Percentiles rank a stretch among this genome's conserved stretches.
Conservation (phyloP, 2,888 invertebrate species). For the Hemicrepidius hirtus region DNA sequence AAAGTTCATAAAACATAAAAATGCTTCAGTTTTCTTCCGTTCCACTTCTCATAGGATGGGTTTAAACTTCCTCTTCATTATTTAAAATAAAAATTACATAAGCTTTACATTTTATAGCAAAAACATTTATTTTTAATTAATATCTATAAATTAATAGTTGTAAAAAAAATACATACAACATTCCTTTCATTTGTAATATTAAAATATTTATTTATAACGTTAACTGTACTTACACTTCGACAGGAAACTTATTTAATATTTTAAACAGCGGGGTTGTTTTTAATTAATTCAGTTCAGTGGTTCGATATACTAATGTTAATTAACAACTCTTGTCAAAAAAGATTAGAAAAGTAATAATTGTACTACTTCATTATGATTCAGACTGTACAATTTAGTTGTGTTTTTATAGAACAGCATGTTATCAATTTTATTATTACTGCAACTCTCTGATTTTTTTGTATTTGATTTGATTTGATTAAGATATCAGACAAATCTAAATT, state of each 20-base stretch:
- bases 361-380: conserved; percentile 11
- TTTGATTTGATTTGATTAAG: no score
- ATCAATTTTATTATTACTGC: no score
- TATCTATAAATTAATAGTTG: no score
- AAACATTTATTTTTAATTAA: no score
- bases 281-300: conserved; percentile 7
- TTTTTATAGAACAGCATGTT: no score
- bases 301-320: conserved; percentile 13
- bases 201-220: conserved; percentile 3
- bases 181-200: not conserved
- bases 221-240: not conserved
- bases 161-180: not conserved
- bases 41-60: no score
- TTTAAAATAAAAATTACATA: no score
- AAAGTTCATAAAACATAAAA: not conserved
- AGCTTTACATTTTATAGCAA: no score
- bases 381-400: not conserved
- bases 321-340: conserved; percentile 16
- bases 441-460: no score
- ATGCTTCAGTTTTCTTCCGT: no score
- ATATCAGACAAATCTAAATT: no score
- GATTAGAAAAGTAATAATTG: conserved; percentile 1
- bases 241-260: conserved; percentile 5
- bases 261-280: conserved; percentile 26
- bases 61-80: no score